Conservation (phyloP, 2,113 vertebrate species). For the Cyprinodon variegatus region DNA sequence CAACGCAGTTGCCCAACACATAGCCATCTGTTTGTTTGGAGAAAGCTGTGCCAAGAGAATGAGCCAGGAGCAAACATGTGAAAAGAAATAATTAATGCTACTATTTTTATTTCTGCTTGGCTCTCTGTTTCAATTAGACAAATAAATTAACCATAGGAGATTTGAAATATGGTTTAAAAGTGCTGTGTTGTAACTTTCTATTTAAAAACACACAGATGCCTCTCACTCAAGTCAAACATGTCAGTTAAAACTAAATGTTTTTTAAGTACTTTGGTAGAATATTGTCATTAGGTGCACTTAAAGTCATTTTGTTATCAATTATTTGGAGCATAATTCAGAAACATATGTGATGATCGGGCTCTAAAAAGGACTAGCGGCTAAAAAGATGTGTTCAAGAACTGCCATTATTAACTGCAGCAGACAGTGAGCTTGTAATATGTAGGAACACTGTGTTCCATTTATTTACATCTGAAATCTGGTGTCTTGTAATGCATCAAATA, state of each 20-base stretch:
- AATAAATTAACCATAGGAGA: background rate
- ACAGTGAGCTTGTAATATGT: background rate
- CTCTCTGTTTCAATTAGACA: background rate
- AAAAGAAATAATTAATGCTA: constrained; percentile 19
- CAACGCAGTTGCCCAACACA: constrained; percentile 33
- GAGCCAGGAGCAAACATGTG: constrained; percentile 31
- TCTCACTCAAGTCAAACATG: background rate
- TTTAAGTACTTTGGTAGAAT: background rate
- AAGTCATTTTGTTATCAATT: background rate
- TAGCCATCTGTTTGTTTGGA: constrained; percentile 52
- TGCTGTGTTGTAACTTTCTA: background rate
- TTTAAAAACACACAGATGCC: background rate
- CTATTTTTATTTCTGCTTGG: constrained; percentile 7
- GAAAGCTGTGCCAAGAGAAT: constrained; percentile 17
- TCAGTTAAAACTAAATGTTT: background rate
- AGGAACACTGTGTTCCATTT: background rate
- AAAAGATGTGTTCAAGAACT: background rate
- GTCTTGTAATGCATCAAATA: background rate
- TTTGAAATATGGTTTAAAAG: background rate
- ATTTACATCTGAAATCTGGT: background rate
- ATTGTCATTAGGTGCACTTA: background rate
- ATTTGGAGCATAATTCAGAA: background rate
- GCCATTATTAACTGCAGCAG: background rate
- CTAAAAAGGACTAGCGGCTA: background rate
- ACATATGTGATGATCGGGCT: background rate